Percentiles rank a stretch among this genome's conserved stretches.
Conservation (phyloP, 2,797 vertebrate species). For the Diglossa cyanea region DNA sequence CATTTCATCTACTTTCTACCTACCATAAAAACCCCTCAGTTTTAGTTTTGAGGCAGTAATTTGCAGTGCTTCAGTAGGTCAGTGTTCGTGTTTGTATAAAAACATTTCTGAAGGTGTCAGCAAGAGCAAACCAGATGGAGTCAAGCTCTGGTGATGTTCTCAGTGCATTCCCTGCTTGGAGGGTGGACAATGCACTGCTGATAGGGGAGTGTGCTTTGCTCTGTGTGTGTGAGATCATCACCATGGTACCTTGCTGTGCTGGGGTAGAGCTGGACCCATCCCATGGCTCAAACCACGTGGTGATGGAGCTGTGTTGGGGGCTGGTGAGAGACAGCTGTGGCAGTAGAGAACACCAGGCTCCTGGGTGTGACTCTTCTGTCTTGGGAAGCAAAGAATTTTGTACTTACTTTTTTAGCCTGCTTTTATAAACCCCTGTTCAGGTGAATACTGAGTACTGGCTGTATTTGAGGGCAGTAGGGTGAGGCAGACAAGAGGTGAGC, state of each 20-base stretch:
- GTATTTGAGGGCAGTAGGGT: neutral
- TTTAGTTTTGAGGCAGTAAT: neutral
- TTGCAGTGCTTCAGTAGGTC: neutral
- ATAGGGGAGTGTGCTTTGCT: rapidly evolving
- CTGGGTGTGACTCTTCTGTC: neutral
- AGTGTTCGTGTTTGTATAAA: neutral
- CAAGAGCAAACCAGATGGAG: neutral
- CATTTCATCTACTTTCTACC: neutral
- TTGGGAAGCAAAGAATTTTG: neutral
- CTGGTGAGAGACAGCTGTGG: neutral
- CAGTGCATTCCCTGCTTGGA: rapidly evolving
- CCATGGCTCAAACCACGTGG: rapidly evolving
- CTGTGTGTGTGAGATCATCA: neutral
- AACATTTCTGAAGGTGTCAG: neutral
- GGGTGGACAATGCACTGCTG: rapidly evolving
- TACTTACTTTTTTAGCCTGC: neutral
- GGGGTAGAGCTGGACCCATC: neutral
- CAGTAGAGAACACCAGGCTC: neutral
- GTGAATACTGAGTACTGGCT: neutral
- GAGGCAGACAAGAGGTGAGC: neutral
- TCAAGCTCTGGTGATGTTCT: neutral
- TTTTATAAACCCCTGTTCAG: neutral
- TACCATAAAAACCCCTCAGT: neutral
- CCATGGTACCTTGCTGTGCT: rapidly evolving
- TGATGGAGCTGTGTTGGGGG: neutral